Conservation (phyloP, 2,113 vertebrate genomes). For the Alouatta palliata region DNA sequence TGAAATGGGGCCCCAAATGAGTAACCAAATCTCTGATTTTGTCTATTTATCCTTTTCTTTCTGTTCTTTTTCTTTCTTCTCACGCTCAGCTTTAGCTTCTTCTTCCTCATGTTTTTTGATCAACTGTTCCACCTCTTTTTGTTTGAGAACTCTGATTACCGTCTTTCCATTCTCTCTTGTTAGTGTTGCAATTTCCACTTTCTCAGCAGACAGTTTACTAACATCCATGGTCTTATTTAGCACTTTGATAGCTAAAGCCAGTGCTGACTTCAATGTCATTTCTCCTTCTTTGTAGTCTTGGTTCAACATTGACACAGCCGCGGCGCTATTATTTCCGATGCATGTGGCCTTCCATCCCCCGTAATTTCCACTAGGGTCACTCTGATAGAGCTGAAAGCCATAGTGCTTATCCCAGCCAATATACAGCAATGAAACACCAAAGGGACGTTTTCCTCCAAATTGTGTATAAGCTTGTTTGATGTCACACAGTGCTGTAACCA, state of each 20-base stretch:
- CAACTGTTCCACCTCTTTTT: conserved; percentile 96
- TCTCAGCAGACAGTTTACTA: no score
- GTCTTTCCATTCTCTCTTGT: conserved; percentile 97
- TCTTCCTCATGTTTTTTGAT: conserved; percentile 98
- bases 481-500: conserved; percentile 97
- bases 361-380: conserved; percentile 98
- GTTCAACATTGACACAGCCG: no score
- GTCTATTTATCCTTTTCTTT: conserved; percentile 97
- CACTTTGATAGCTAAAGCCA: no score
- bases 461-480: conserved; percentile 99
- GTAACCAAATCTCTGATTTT: conserved; percentile 50
- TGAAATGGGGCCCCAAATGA: conserved; percentile 42
- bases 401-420: conserved; percentile 99
- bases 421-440: conserved; percentile 97
- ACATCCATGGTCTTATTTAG: no score
- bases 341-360: conserved; percentile 99
- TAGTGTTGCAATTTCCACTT: conserved; percentile 98
- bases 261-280: no score
- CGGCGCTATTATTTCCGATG: conserved; percentile 98
- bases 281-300: no score
- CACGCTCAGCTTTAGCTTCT: conserved; percentile 96
- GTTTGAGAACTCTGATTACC: conserved; percentile 96
- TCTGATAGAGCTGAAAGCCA: conserved; percentile 98
- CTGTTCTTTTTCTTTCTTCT: conserved; percentile 99
- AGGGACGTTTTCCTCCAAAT: conserved; percentile 98